phyloP scores from a whole-genome alignment of 2,888 invertebrate genomes.

The Shargacucullia verbasci region DNA sequence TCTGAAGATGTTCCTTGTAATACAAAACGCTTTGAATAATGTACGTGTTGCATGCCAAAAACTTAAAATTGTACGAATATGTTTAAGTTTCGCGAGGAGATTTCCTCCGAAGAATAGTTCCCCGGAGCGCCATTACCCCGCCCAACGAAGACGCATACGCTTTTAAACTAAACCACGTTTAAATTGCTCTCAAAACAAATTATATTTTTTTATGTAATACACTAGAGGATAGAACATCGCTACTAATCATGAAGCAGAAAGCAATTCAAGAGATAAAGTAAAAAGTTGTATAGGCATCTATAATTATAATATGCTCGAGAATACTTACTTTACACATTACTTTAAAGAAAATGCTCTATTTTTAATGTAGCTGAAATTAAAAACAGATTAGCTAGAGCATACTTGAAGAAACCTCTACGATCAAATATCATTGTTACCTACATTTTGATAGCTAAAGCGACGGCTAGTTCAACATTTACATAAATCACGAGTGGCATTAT shows the following conservation, averaged over 20 bases:
- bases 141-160: conserved; percentile 69
- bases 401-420: too few relatives aligned
- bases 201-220: conserved; percentile 59
- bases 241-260: conserved; percentile 49
- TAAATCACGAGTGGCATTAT: conserved; percentile 42
- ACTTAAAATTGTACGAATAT: conserved; percentile 75
- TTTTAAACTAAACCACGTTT: conserved; percentile 78
- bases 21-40: conserved; percentile 74
- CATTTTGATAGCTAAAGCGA: conserved; percentile 20
- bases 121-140: conserved; percentile 71
- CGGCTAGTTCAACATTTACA: conserved; percentile 43
- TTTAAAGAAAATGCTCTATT: conserved; percentile 16
- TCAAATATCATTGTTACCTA: conserved; percentile 17
- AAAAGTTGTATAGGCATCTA: conserved; percentile 27
- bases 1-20: conserved; percentile 62
- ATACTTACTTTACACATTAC: conserved; percentile 20
- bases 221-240: conserved; percentile 32
- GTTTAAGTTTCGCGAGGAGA: conserved; percentile 65
- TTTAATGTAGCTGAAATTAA: neutral
- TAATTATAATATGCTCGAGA: conserved; percentile 28
- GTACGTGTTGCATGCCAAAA: conserved; percentile 72
- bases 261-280: conserved; percentile 39
- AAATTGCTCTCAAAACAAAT: conserved; percentile 71
- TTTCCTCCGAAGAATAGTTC: conserved; percentile 63
- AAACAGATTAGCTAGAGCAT: neutral